Evolutionary conservation across 2,888 invertebrate species (phyloP).

Genomic region (Cepaea hortensis): DNA sequence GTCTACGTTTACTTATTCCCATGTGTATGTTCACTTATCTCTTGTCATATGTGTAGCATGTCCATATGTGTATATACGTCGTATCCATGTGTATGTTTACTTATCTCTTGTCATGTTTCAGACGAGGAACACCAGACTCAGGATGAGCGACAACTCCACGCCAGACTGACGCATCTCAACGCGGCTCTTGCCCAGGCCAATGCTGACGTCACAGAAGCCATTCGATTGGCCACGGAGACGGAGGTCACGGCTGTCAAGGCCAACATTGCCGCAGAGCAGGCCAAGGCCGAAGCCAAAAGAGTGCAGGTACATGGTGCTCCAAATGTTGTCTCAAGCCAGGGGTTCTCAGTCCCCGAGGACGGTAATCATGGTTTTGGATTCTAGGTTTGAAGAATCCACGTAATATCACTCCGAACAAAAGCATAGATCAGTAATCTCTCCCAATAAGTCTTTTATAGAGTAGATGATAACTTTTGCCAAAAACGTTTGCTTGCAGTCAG

Average conservation of each 20-base stretch:
- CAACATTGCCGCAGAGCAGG: conserved; percentile 58
- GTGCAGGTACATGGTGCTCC: conserved; percentile 4
- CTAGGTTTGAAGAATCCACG: too few relatives aligned
- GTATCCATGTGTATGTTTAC: background rate
- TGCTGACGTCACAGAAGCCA: conserved; percentile 67
- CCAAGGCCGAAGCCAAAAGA: conserved; percentile 47
- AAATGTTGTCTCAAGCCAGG: background rate
- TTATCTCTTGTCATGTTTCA: conserved; percentile 34
- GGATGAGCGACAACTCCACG: conserved; percentile 66
- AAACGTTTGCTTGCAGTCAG: too few relatives aligned
- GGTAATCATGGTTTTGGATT: too few relatives aligned
- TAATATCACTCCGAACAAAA: too few relatives aligned
- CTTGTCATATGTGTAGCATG: background rate
- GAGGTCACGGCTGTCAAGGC: conserved; percentile 65
- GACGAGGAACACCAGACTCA: conserved; percentile 61
- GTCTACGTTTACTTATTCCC: too few relatives aligned
- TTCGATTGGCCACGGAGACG: conserved; percentile 66
- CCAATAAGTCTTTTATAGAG: too few relatives aligned
- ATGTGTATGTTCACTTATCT: background rate
- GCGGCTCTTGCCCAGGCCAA: conserved; percentile 69
- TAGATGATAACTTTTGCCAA: too few relatives aligned
- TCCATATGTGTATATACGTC: background rate
- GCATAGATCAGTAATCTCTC: too few relatives aligned
- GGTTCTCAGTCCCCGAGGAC: too few relatives aligned
- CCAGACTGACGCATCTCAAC: conserved; percentile 66